Evolutionary conservation across 2,797 vertebrate species (phyloP), one percentile per base, ranked within the genome.

Genomic region (Hyperoplus immaculatus): DNA sequence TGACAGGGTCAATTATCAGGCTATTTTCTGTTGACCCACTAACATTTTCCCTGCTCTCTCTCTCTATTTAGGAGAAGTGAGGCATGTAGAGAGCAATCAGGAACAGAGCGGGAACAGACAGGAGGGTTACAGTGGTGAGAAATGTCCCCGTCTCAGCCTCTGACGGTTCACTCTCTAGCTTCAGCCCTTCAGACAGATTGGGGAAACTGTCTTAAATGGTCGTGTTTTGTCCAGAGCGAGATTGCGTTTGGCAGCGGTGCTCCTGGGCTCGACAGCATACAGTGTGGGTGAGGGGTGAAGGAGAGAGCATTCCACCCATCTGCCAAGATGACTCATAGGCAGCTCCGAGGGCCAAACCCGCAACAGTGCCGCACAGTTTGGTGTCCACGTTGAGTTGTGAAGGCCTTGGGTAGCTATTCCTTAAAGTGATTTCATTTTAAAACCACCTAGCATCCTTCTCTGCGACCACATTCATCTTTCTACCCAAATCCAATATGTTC

Each of bases 11-110:
- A 93, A 94, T 95, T 94, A 93, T 87, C 72, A 46, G 74, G 81
- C 89, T 95, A 93, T 95, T 94, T 93, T 91, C 90, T 88, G 87
- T 75, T 56, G 87, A 90, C 82, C 84, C 78, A 64, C 71, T 82
- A 78, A 83, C 83, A 87, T 89, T 82, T 80, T 47, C 60, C 57
- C 66, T 41, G 62, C 80, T 78, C 43, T 72, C 43, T 85, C 72
- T 82, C 29, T 29, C 29, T 86, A 85, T 86, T 86, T 75, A 81
- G 74, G 74, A 75, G 56, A 63, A 45, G 79, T 18, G 66, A 72
- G 65, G 69, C 62, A 82, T 47, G 78, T 47, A 46, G 58, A 63
- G 63, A 72, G 78, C 57, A 15, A 29, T 29, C 10, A 59, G 64
- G 79, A 54, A 13, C 8, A 64, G 74, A 56, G 4, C 61, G 60